Base-by-base conservation (phyloP, 1,140 invertebrate genomes). In the Trachymyrmex septentrionalis region DNA sequence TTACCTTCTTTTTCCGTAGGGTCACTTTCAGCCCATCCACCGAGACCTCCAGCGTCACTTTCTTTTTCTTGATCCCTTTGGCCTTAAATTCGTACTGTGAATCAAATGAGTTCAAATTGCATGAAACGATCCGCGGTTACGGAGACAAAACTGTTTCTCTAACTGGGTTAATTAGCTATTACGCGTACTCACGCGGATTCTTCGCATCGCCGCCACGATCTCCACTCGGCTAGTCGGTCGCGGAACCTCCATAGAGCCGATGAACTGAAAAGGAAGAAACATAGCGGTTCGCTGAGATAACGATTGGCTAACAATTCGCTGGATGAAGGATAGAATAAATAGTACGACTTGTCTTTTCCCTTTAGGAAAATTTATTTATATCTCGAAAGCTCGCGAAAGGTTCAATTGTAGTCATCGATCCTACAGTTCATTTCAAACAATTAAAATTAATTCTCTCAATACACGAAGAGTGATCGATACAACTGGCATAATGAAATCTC, bases 21-120 rank as follows among this genome's bases (percentile, higher is more conserved):
- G 97, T 97, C 87, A 99, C 97, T 94, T 98, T 97, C 57, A 99
- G 97, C 14, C 99, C 99, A 89, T 99, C 98, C 3, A 99, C 98
- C 1, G 99, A 99, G 82, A 99, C 97, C 92, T 98, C 98, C 86
- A 99, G 96, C 67, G 97, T 98, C 88, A 99, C 99, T 96, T 99
- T 99, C 94, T 98, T 98, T 95, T 99, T 99, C 96, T 99, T 99
- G 91, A 99, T 98, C 57, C 98, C 98, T 95, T 99, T 98, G 88
- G 98, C 97, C 96, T 99, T 99, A 96, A 99, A 99, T 95, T 99
- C 99, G 95, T 99, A 99, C 98, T 99, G 97, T 85, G 97, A 97
- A 94, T 92, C 93, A 94, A 94, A 94, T 93, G 93, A 91, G 59
- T 66, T 24, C 30, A 64, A 55, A 7, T 88, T 66, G 86, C 86